Evolutionary conservation across 2,113 vertebrate species (phyloP).

Genomic region (Otis tarda): DNA sequence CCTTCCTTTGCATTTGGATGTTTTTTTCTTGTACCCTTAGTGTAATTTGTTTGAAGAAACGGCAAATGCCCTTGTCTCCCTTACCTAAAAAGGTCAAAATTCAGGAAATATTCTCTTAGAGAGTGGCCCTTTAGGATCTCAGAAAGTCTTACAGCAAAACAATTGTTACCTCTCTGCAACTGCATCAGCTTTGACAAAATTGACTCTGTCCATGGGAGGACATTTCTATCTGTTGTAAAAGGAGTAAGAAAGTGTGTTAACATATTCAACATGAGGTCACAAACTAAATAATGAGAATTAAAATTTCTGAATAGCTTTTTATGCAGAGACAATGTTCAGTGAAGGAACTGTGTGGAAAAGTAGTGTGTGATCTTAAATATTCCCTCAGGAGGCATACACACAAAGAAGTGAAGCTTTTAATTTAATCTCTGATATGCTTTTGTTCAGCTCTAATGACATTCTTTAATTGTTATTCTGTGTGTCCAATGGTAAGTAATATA

Average conservation of each 20-base stretch:
- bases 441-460: neutral
- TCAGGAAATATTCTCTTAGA: neutral
- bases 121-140: neutral
- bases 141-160: neutral
- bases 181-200: neutral
- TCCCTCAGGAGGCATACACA: neutral
- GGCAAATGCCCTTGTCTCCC: neutral
- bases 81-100: neutral
- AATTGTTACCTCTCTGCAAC: neutral
- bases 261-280: neutral
- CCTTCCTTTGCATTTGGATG: neutral
- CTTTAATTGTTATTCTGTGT: neutral
- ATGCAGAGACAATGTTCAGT: neutral
- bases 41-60: neutral
- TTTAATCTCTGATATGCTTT: neutral
- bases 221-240: neutral
- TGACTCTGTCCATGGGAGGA: neutral
- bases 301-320: neutral
- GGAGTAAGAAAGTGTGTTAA: neutral
- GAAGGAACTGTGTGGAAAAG: neutral
- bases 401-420: neutral
- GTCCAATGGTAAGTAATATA: neutral
- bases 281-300: neutral
- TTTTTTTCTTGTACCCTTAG: neutral
- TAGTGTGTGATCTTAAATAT: neutral